These are phyloP conservation scores for Ophonus ardosiacus DNA, from an alignment of 2,888 invertebrate species.

Conservation along the genomic window DNA sequence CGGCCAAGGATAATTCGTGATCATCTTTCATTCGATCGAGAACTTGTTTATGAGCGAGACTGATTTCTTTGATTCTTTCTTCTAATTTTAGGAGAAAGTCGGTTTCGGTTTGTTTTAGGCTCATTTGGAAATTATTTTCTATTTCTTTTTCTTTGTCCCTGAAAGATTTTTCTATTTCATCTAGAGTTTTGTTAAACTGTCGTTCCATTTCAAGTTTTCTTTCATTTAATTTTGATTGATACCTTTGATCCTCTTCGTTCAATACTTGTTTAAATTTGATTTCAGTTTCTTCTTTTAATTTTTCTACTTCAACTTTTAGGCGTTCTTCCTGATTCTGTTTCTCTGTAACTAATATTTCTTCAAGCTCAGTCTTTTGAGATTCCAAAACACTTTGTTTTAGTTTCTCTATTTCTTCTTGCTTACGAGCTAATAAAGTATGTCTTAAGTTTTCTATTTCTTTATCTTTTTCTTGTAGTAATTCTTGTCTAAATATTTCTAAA, in stretches of 20 bases:
- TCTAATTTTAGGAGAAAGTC: slow-evolving; percentile 77
- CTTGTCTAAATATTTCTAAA: slow-evolving; percentile 71
- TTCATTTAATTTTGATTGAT: slow-evolving; percentile 76
- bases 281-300: slow-evolving; percentile 77
- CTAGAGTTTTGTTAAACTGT: slow-evolving; percentile 70
- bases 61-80: slow-evolving; percentile 76
- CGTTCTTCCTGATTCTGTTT: slow-evolving; percentile 71
- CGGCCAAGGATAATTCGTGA: slow-evolving; percentile 80
- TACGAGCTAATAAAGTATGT: slow-evolving; percentile 78
- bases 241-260: slow-evolving; percentile 71
- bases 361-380: slow-evolving; percentile 76
- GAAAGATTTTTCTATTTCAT: slow-evolving; percentile 66
- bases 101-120: slow-evolving; percentile 77
- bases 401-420: slow-evolving; percentile 73
- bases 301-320: slow-evolving; percentile 75
- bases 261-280: slow-evolving; percentile 73
- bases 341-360: slow-evolving; percentile 76
- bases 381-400: slow-evolving; percentile 65
- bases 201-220: slow-evolving; percentile 76
- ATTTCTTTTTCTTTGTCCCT: slow-evolving; percentile 73
- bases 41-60: slow-evolving; percentile 78
- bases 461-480: slow-evolving; percentile 73
- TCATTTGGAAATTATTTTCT: slow-evolving; percentile 76
- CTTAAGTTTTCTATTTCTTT: slow-evolving; percentile 78
- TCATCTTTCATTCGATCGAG: slow-evolving; percentile 79